Evolutionary conservation across 2,888 invertebrate species (phyloP), one percentile per base, ranked within the genome.

Genomic region (Sussaba pulchella): DNA sequence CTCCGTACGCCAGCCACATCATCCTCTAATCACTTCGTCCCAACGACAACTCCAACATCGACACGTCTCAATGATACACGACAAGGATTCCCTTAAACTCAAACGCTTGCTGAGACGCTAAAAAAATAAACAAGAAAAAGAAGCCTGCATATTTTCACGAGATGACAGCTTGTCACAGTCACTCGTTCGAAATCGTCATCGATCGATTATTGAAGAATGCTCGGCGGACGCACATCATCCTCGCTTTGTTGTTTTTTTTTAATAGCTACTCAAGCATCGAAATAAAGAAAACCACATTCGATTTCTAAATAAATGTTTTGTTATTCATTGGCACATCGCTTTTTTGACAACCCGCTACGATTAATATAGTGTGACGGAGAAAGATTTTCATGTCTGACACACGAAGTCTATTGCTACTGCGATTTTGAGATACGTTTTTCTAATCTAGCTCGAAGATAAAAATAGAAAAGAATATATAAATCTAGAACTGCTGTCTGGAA

Each of bases 181-280:
- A 63, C 59, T 59, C 24, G 36, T 54, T 66, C 47, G 47, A 67
- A 66, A 66, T 54, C 70, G 45, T 45, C 69, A n/a, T 69, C 12
- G 17, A 39, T n/a, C 12, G 17, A 50, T 31, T 31, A 14, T n/a
- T n/a, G 19, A 19, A 21, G 36, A 64, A 45, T 9, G 71, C 69
- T 41, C 54, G 41, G 12, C 14, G 17, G 19, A 43, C 45, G 43
- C 57, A 19, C 8, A 67, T 21, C 57, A 70, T 50, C 36, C 39
- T 54, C 57, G 19, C 17, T 41, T 54, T 57, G 52, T 54, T 12
- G 54, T 66, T 54, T 67, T 36, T 50, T 19, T 59, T 41, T 52
- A 63, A 74, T 73, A 77, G 73, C 64, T 54, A 81, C 74, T 77
- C n/a, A 81, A 81, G 81, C 77, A 81, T 81, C 50, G 66, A 76